Conservation (phyloP, 2,797 vertebrate genomes). For the Lycodopsis pacificus region DNA sequence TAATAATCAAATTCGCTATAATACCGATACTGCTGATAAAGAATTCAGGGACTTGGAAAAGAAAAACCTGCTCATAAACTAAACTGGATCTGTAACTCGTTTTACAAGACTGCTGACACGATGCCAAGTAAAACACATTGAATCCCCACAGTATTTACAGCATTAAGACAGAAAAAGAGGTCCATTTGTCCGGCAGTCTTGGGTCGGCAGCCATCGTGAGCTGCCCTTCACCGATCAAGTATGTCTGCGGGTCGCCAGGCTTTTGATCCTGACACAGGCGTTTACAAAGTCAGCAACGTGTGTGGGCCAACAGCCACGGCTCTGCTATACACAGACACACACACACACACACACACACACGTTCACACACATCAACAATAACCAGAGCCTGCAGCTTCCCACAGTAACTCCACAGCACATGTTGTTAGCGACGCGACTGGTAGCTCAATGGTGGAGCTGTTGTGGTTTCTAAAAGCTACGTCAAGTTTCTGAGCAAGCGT, state of each 20-base stretch:
- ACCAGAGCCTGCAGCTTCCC: conserved; percentile 66
- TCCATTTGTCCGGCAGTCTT: conserved; percentile 68
- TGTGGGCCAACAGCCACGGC: conserved; percentile 76
- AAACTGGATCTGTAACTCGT: conserved; percentile 5
- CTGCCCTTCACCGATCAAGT: conserved; percentile 77
- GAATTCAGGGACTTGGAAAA: not conserved
- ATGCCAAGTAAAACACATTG: conserved; percentile 46
- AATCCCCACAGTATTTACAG: conserved; percentile 39
- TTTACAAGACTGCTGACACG: conserved; percentile 19
- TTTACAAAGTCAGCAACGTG: conserved; percentile 78
- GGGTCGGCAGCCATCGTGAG: conserved; percentile 55
- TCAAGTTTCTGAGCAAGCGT: conserved; percentile 47
- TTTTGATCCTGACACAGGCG: conserved; percentile 77
- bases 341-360: conserved; percentile 18
- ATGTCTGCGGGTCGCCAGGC: conserved; percentile 71
- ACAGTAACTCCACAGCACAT: conserved; percentile 73
- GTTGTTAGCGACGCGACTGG: conserved; percentile 69
- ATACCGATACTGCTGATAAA: conserved; percentile 33
- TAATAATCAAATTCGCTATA: conserved; percentile 17
- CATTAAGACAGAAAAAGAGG: conserved; percentile 43
- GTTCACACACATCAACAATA: conserved; percentile 46
- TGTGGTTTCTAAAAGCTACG: conserved; percentile 36
- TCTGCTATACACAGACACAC: conserved; percentile 44
- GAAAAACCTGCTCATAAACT: not conserved
- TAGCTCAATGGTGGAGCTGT: conserved; percentile 72